A percentile compares a stretch with the other conserved stretches of the same genome.
Evolutionary conservation across 1,140 invertebrate species (phyloP).

Genomic region (Metopolophium dirhodum): DNA sequence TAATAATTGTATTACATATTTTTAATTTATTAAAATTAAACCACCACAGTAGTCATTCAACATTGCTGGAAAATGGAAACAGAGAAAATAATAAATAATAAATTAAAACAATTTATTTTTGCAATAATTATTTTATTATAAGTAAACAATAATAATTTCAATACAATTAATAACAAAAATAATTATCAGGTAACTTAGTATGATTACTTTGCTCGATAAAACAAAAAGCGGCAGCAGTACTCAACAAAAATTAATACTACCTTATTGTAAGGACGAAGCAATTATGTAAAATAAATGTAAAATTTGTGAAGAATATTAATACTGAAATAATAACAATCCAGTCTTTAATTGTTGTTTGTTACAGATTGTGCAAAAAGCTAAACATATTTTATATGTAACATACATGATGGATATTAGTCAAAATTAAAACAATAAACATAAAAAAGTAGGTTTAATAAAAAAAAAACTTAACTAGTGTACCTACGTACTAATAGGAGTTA

Average conservation of each 20-base stretch:
- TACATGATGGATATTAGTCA: neutral
- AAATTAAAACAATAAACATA: neutral
- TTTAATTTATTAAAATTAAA: too few relatives aligned
- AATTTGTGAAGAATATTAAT: neutral
- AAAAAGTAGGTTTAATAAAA: neutral
- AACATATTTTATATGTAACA: neutral
- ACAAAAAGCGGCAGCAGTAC: neutral
- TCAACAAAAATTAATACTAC: neutral
- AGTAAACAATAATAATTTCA: constrained; percentile 28
- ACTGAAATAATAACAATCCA: constrained; percentile 24
- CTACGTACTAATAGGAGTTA: constrained; percentile 29
- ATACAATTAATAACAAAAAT: constrained; percentile 37
- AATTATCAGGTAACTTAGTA: constrained; percentile 39
- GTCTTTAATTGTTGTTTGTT: neutral
- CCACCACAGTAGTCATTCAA: neutral
- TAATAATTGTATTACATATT: too few relatives aligned
- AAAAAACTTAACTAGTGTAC: neutral
- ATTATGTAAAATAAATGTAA: neutral
- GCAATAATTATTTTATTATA: constrained; percentile 26
- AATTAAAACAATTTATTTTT: neutral
- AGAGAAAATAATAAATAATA: neutral
- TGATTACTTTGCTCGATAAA: constrained; percentile 29
- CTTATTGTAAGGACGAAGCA: neutral
- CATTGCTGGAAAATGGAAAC: neutral
- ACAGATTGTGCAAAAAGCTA: neutral